Percentiles rank a stretch among this genome's conserved stretches.
These are phyloP conservation scores for Carollia perspicillata DNA, from an alignment of 2,113 vertebrate species.

Conservation along the genomic window DNA sequence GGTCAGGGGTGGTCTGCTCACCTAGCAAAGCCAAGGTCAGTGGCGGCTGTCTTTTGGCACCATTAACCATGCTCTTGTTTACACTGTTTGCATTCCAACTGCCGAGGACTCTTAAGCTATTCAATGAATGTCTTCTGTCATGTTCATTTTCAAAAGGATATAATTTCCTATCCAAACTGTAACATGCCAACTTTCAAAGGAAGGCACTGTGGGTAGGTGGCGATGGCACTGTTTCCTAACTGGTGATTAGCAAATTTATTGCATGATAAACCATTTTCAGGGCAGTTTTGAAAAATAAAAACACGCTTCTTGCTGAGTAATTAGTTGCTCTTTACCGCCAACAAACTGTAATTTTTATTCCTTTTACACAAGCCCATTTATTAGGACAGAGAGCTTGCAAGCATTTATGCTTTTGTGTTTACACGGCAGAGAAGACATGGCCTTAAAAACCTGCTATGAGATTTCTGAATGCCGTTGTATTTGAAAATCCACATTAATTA, in stretches of 20 bases:
- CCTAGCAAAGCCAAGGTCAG: slow-evolving; percentile 44
- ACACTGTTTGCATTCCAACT: slow-evolving; percentile 57
- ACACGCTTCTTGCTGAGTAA: slow-evolving; percentile 77
- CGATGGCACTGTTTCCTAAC: slow-evolving; percentile 72
- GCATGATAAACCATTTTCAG: slow-evolving; percentile 80
- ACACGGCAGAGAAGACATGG: slow-evolving; percentile 42
- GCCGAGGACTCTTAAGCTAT: slow-evolving; percentile 69
- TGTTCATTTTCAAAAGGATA: slow-evolving; percentile 77
- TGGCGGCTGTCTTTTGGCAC: not conserved
- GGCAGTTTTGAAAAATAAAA: slow-evolving; percentile 73
- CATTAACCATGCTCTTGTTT: slow-evolving; percentile 37
- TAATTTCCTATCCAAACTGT: slow-evolving; percentile 76
- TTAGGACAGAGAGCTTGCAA: slow-evolving; percentile 27
- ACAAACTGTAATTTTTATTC: slow-evolving; percentile 75
- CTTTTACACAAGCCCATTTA: slow-evolving; percentile 74
- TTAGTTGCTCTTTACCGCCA: slow-evolving; percentile 76
- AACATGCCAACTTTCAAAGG: slow-evolving; percentile 76
- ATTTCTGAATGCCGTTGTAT: slow-evolving; percentile 61
- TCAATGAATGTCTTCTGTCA: slow-evolving; percentile 67
- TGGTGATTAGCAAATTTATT: slow-evolving; percentile 81
- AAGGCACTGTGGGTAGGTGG: slow-evolving; percentile 70
- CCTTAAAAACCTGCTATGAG: slow-evolving; percentile 57
- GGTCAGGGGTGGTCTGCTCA: not conserved
- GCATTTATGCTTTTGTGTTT: slow-evolving; percentile 68
- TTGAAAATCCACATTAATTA: slow-evolving; percentile 86